Percentiles rank a stretch among this genome's conserved stretches.
phyloP scores from a whole-genome alignment of 2,797 vertebrate species.

The Morus bassanus region DNA sequence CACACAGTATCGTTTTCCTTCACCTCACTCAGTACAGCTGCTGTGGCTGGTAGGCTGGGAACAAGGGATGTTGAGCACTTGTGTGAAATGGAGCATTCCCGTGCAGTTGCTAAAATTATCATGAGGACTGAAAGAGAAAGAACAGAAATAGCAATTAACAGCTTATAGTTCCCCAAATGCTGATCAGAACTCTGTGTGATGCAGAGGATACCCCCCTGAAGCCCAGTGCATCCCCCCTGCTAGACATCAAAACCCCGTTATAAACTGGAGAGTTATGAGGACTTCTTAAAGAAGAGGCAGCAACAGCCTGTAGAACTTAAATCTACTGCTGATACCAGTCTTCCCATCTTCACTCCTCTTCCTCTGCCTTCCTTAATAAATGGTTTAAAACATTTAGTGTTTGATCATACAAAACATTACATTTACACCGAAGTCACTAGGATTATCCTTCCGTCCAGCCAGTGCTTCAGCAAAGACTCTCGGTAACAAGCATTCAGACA shows the following conservation, averaged over 20 bases:
- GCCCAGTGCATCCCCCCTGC: not conserved
- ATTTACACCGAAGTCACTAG: not conserved
- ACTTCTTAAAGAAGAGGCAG: not conserved
- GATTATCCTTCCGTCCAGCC: not conserved
- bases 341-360: not conserved
- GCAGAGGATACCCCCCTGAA: not conserved
- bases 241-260: not conserved
- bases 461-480: not conserved
- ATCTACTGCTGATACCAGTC: not conserved
- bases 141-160: not conserved
- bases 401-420: not conserved
- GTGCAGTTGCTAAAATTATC: constrained; percentile 12
- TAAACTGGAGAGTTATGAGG: not conserved
- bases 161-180: not conserved
- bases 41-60: not conserved
- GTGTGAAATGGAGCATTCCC: not conserved
- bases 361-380: not conserved
- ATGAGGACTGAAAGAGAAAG: not conserved
- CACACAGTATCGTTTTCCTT: not conserved
- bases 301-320: not conserved
- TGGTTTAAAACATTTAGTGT: not conserved
- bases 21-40: not conserved
- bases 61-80: not conserved
- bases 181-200: not conserved
- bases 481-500: not conserved